Evolutionary conservation across 2,113 vertebrate species (phyloP).

Genomic region (Oxygymnocypris stewartii): DNA sequence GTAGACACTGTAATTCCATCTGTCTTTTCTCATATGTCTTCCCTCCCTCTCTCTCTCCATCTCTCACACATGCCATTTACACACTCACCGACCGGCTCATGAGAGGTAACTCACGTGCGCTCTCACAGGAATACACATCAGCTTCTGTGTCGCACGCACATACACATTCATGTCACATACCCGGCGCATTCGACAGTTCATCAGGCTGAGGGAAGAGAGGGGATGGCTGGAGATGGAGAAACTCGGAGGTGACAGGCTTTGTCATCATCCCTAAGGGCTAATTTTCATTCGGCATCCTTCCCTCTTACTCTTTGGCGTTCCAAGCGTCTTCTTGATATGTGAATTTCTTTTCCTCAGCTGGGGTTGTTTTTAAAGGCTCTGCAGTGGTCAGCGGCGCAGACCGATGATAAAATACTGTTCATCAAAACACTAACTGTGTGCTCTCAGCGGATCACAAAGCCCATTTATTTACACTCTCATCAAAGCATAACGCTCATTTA

Average conservation of each 20-base stretch:
- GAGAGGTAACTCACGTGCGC: background rate
- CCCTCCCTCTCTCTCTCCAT: background rate
- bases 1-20: conserved; percentile 41
- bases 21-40: conserved; percentile 33
- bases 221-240: conserved; percentile 51
- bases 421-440: conserved; percentile 45
- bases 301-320: conserved; percentile 27
- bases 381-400: conserved; percentile 59
- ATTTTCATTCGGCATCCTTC: conserved; percentile 18
- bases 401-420: conserved; percentile 44
- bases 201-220: conserved; percentile 53
- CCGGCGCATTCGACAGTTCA: conserved; percentile 31
- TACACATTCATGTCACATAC: conserved; percentile 42
- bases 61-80: conserved; percentile 28
- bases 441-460: conserved; percentile 51
- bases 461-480: conserved; percentile 50
- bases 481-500: conserved; percentile 51
- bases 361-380: conserved; percentile 64
- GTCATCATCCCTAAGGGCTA: conserved; percentile 60
- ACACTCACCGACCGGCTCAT: conserved; percentile 39
- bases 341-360: conserved; percentile 61
- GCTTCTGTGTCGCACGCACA: conserved; percentile 35
- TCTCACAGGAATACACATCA: conserved; percentile 21
- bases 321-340: conserved; percentile 35
- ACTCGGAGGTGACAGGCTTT: conserved; percentile 58